These are phyloP conservation scores for Rhingia rostrata DNA, from an alignment of 2,888 invertebrate species.

Conservation along the genomic window DNA sequence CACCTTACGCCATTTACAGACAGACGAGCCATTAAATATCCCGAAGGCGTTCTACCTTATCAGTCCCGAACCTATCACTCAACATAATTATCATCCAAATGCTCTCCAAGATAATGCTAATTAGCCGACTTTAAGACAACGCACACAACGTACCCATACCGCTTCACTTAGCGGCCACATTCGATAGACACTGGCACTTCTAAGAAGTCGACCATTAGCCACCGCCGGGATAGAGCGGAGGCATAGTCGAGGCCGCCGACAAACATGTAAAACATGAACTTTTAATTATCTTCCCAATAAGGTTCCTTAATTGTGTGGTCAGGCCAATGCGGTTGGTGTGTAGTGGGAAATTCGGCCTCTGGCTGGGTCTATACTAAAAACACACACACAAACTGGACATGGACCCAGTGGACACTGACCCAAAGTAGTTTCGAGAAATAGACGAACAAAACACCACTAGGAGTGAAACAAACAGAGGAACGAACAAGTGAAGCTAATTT, in stretches of 20 bases:
- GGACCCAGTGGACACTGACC: slow-evolving; percentile 47
- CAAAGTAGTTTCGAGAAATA: slow-evolving; percentile 15
- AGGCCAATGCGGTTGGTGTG: background rate
- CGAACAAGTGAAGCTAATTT: slow-evolving; percentile 61
- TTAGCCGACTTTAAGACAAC: slow-evolving; percentile 55
- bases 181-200: slow-evolving; percentile 9
- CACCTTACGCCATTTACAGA: background rate
- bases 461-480: background rate
- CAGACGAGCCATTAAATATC: slow-evolving; percentile 31
- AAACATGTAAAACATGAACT: slow-evolving; percentile 67
- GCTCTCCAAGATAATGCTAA: slow-evolving; percentile 64
- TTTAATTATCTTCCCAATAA: slow-evolving; percentile 63
- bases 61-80: slow-evolving; percentile 47
- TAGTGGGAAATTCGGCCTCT: slow-evolving; percentile 48
- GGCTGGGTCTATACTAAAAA: background rate
- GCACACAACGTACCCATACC: background rate
- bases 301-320: slow-evolving; percentile 23
- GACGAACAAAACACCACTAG: slow-evolving; percentile 6
- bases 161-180: background rate
- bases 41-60: slow-evolving; percentile 58
- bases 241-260: slow-evolving; percentile 35
- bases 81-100: slow-evolving; percentile 55
- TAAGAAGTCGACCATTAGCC: slow-evolving; percentile 57
- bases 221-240: slow-evolving; percentile 8
- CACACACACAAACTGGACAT: background rate